Conservation (phyloP, 2,113 vertebrate genomes). For the Polypterus bichir region DNA sequence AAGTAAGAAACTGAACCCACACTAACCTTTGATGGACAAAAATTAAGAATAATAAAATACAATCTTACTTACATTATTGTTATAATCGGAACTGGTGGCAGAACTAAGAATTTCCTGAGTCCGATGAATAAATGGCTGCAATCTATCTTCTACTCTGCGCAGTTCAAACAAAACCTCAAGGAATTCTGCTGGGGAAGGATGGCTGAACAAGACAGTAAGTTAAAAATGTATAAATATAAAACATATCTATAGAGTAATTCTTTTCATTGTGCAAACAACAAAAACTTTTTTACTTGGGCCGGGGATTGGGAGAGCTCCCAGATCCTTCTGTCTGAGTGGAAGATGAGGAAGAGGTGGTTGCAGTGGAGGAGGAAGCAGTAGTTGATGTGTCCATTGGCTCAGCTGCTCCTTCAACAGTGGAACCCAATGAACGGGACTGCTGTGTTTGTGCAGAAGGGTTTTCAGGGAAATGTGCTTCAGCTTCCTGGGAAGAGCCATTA, state of each 20-base stretch:
- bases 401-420: not conserved
- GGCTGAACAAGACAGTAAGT: constrained; percentile 35
- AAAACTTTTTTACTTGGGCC: constrained; percentile 30
- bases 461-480: not conserved
- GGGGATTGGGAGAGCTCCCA: constrained; percentile 12
- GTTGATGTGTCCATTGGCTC: constrained; percentile 26
- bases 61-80: constrained; percentile 58
- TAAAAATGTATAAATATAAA: not conserved
- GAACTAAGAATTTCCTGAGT: constrained; percentile 68
- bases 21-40: no score
- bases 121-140: constrained; percentile 76
- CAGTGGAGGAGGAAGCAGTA: not conserved
- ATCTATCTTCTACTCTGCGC: constrained; percentile 61
- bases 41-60: no score
- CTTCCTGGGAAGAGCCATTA: no score
- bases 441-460: constrained; percentile 34
- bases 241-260: no score
- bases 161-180: constrained; percentile 72
- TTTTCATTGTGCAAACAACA: not conserved
- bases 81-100: constrained; percentile 64
- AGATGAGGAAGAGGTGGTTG: constrained; percentile 19
- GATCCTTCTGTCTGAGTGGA: constrained; percentile 34
- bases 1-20: no score
- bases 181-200: constrained; percentile 68
- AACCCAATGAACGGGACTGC: constrained; percentile 1